Evolutionary conservation across 2,113 vertebrate species (phyloP).

Genomic region (Helogale parvula): DNA sequence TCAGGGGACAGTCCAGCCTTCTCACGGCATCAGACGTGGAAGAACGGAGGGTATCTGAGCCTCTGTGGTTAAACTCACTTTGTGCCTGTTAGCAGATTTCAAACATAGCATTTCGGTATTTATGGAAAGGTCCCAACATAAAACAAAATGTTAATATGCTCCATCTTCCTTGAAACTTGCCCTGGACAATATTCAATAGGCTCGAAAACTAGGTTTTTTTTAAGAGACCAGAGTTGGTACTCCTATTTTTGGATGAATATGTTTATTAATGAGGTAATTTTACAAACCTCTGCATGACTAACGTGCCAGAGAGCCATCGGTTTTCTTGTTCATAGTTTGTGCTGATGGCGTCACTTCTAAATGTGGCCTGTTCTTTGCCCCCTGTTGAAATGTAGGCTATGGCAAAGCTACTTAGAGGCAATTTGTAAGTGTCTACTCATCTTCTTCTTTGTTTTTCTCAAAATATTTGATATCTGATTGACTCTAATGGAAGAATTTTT

Average conservation of each 20-base stretch:
- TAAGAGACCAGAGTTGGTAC: background rate
- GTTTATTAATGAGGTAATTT: background rate
- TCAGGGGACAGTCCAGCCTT: background rate
- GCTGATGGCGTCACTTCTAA: background rate
- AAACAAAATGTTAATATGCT: background rate
- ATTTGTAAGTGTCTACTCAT: background rate
- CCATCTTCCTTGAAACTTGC: background rate
- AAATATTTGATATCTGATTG: background rate
- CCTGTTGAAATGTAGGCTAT: background rate
- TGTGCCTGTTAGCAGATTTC: background rate
- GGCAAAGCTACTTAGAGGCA: background rate
- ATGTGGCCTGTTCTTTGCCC: background rate
- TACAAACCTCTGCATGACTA: background rate
- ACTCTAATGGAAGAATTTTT: background rate
- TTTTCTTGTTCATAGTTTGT: background rate
- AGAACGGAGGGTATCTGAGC: background rate
- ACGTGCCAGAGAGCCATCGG: background rate
- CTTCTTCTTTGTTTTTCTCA: background rate
- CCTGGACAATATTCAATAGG: background rate
- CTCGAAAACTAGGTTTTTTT: background rate
- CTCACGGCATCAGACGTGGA: background rate
- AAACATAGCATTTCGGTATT: background rate
- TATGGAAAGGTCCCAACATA: background rate
- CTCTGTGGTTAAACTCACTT: background rate
- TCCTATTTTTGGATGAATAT: background rate